These are phyloP conservation scores for Dilophus febrilis DNA, from an alignment of 2,888 invertebrate species.

Conservation along the genomic window DNA sequence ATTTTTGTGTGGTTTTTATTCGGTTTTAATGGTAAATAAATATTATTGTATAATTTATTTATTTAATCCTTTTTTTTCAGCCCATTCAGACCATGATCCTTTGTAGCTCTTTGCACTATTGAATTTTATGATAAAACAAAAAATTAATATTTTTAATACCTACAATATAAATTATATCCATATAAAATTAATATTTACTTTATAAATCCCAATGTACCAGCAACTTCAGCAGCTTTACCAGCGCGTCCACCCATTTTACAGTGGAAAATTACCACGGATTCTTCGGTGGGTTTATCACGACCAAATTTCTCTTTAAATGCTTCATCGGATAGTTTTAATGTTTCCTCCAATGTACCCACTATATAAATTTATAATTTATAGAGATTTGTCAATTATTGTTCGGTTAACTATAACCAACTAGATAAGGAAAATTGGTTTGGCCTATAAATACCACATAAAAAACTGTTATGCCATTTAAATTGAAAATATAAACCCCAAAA, in stretches of 20 bases:
- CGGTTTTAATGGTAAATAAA: no score
- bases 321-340: conserved; percentile 19
- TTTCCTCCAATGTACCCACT: conserved; percentile 14
- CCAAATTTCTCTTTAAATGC: conserved; percentile 27
- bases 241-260: conserved; percentile 55
- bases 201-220: conserved; percentile 19
- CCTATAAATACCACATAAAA: no score
- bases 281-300: conserved; percentile 38
- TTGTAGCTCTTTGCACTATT: conserved; percentile 24
- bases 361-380: no score
- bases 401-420: no score
- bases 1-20: no score
- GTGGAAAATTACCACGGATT: conserved; percentile 45
- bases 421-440: no score
- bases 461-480: no score
- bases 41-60: no score
- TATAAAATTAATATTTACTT: conserved; percentile 21
- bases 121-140: conserved; percentile 4
- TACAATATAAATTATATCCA: not conserved
- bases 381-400: no score
- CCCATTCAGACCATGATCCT: conserved; percentile 30
- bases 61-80: conserved; percentile 18
- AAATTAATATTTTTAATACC: not conserved
- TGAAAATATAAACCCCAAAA: no score
- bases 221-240: conserved; percentile 41